Base-by-base conservation (phyloP, 1,140 invertebrate species). In the Pogonomyrmex californicus region DNA sequence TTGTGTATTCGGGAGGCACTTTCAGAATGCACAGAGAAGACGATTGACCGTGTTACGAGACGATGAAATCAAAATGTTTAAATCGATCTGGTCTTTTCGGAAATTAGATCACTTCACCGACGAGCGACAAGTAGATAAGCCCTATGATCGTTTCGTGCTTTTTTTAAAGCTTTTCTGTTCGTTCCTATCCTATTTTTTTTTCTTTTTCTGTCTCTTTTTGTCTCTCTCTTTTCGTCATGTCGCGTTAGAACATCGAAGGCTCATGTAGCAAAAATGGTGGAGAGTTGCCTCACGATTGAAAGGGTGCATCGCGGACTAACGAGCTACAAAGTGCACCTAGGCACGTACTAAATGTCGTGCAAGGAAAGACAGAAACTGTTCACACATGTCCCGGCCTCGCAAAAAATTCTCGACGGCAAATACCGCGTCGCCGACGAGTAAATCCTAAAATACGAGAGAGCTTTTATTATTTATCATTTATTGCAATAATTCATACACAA, bases 321-420 rank as follows among this genome's bases (percentile, higher is more conserved):
- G 88, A 86, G 85, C 70, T 65, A 82, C 87, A 90, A 88, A 90
- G 87, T 88, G 77, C 70, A 88, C 12, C 44, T 60, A 62, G 75
- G 68, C 65, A 86, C 68, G 87, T 89, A 88, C 78, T 89, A 88
- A 89, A 89, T 68, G 60, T 88, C 82, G 66, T 10, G 2, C n/a
- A 30, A 75, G 68, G 44, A 88, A 56, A 9, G 36, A 38, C 30
- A 62, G 38, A 33, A 66, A 62, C 58, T 38, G 17, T 58, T 30
- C 12, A 71, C 56, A 17, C 51, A 33, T 49, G 5, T 23, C 7
- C 0, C 17, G n/a, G 5, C 17, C 30, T 77, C 30, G 47, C n/a
- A 30, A 60, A 75, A 83, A 75, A 62, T 30, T 36, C 7, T 38
- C 41, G 68, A 38, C 5, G 12, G n/a, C 38, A 47, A 82, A 82